These are phyloP conservation scores for Stenoptilia bipunctidactyla DNA, from an alignment of 2,888 invertebrate species.

Conservation along the genomic window DNA sequence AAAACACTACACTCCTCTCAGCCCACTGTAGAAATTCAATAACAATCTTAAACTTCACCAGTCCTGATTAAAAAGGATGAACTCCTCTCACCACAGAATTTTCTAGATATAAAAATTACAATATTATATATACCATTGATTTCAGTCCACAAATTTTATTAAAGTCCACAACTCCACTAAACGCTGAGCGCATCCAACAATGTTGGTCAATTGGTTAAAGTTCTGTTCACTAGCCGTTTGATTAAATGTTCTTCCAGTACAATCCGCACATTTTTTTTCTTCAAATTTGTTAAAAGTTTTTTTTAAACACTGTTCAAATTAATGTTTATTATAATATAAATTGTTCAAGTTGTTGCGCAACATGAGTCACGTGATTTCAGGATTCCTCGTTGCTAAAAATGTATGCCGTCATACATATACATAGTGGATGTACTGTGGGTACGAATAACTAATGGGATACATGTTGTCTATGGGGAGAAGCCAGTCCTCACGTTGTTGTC, in stretches of 20 bases:
- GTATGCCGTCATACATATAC: conserved; percentile 35
- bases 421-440: conserved; percentile 41
- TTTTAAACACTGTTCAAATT: conserved; percentile 65
- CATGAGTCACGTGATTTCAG: conserved; percentile 30
- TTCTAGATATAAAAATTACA: conserved; percentile 67
- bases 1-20: conserved; percentile 44
- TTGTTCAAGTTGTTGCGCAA: conserved; percentile 56
- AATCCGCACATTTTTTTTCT: conserved; percentile 60
- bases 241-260: conserved; percentile 64
- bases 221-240: conserved; percentile 66
- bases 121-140: conserved; percentile 40
- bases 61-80: conserved; percentile 55
- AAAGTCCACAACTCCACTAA: conserved; percentile 63
- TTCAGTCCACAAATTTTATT: conserved; percentile 68
- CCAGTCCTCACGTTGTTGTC: conserved; percentile 53
- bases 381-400: conserved; percentile 33
- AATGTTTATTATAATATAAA: conserved; percentile 55
- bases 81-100: conserved; percentile 69
- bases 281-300: conserved; percentile 63
- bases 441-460: conserved; percentile 49
- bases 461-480: conserved; percentile 64
- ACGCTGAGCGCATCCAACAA: conserved; percentile 34
- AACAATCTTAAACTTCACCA: conserved; percentile 41
- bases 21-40: conserved; percentile 37
- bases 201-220: conserved; percentile 46